These are phyloP conservation scores for Callipepla squamata DNA, from an alignment of 2,113 vertebrate species.

Conservation along the genomic window DNA sequence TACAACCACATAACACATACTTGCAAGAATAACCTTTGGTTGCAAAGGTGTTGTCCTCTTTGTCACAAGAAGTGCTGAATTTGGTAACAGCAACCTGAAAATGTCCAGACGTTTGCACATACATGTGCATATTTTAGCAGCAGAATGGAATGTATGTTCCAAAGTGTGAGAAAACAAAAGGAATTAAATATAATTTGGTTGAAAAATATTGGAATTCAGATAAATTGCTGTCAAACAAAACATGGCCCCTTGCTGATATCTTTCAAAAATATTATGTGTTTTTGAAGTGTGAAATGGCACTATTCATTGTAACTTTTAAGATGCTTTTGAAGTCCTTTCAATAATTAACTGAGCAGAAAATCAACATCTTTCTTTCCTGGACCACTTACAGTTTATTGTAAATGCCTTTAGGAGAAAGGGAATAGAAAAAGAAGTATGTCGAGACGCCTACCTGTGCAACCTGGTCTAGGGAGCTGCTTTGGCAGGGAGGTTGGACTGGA, in stretches of 20 bases:
- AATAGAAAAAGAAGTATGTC: background rate
- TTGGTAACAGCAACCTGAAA: background rate
- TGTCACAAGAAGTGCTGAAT: background rate
- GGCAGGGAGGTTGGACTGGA: too few species aligned
- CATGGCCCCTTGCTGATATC: fast-evolving
- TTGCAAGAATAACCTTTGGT: background rate
- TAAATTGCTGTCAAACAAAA: background rate
- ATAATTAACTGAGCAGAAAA: background rate
- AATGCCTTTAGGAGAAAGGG: background rate
- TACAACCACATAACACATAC: background rate
- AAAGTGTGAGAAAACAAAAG: background rate
- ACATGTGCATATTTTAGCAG: background rate
- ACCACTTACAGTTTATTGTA: background rate
- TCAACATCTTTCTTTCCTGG: background rate
- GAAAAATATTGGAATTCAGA: background rate
- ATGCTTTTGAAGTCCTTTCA: background rate
- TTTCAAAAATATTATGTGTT: background rate
- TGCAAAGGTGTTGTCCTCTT: background rate
- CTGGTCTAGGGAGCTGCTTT: too few species aligned
- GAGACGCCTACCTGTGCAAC: too few species aligned
- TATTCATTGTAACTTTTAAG: background rate
- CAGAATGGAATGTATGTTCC: background rate
- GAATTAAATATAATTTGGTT: background rate
- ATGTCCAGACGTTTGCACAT: background rate
- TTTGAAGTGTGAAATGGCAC: background rate